Conservation (phyloP, 1,140 invertebrate genomes). For the Drosophila seguyi region DNA sequence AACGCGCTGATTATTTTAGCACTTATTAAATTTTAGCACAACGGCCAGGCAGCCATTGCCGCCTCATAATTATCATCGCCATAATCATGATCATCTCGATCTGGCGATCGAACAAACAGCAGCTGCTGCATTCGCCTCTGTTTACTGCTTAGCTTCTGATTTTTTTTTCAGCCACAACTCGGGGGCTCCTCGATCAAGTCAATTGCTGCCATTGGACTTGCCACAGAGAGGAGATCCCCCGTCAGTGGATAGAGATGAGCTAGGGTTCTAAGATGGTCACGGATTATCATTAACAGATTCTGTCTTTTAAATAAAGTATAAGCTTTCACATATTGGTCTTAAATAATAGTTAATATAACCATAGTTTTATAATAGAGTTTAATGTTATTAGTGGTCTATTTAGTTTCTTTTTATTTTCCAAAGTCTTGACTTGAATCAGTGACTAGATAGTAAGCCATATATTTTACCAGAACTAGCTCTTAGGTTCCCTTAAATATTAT, state of each 20-base stretch:
- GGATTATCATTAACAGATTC: neutral
- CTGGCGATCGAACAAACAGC: conserved; percentile 49
- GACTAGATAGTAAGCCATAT: too few species aligned
- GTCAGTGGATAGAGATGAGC: conserved; percentile 33
- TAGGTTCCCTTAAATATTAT: neutral
- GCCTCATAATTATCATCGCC: conserved; percentile 35
- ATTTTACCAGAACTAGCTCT: neutral
- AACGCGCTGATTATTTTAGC: conserved; percentile 77
- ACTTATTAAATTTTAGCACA: conserved; percentile 82
- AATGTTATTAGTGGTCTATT: too few species aligned
- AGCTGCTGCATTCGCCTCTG: conserved; percentile 46
- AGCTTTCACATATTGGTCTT: too few species aligned
- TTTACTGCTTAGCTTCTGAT: conserved; percentile 48
- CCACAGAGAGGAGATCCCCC: conserved; percentile 1
- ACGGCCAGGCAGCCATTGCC: conserved; percentile 31
- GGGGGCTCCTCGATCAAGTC: conserved; percentile 52
- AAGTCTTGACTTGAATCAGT: too few species aligned
- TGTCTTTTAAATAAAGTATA: too few species aligned
- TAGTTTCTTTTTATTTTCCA: neutral
- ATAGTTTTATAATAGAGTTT: too few species aligned
- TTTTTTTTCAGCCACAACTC: conserved; percentile 44
- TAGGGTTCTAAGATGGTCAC: neutral
- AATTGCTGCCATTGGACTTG: conserved; percentile 50
- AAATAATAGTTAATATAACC: too few species aligned
- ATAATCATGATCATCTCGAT: conserved; percentile 57